A percentile compares a stretch with the other conserved stretches of the same genome.
Evolutionary conservation across 1,140 invertebrate species (phyloP).

Genomic region (Pseudomyrmex concolor): DNA sequence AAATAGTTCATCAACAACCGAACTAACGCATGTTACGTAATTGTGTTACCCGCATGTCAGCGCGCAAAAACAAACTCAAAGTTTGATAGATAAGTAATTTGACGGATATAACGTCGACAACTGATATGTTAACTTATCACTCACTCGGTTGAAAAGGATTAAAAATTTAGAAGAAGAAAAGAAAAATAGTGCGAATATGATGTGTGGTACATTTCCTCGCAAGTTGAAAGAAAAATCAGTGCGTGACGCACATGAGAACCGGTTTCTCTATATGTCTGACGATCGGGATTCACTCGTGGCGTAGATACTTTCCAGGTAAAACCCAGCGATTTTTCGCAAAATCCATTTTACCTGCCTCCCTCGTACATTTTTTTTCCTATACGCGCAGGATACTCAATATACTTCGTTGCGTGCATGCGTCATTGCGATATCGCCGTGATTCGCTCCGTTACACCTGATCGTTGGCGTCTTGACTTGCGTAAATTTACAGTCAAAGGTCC

Average conservation of each 20-base stretch:
- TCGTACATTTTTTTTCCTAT: neutral
- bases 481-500: too few relatives aligned
- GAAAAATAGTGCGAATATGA: neutral
- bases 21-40: neutral
- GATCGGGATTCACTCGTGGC: slow-evolving; percentile 46
- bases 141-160: neutral
- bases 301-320: slow-evolving; percentile 1
- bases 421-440: slow-evolving; percentile 2
- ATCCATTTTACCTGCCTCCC: slow-evolving; percentile 6
- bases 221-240: slow-evolving; percentile 1
- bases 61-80: neutral
- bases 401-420: neutral
- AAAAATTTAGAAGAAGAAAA: slow-evolving; percentile 12
- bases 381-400: neutral
- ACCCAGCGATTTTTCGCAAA: neutral
- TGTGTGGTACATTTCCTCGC: neutral
- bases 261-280: slow-evolving; percentile 24
- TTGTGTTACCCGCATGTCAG: neutral
- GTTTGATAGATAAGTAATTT: neutral
- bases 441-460: neutral
- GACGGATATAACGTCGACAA: neutral
- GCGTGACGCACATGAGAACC: neutral
- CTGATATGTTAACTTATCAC: neutral
- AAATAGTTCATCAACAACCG: neutral
- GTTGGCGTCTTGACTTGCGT: neutral